Conservation (phyloP, 2,113 vertebrate species). For the Corvus hawaiiensis region DNA sequence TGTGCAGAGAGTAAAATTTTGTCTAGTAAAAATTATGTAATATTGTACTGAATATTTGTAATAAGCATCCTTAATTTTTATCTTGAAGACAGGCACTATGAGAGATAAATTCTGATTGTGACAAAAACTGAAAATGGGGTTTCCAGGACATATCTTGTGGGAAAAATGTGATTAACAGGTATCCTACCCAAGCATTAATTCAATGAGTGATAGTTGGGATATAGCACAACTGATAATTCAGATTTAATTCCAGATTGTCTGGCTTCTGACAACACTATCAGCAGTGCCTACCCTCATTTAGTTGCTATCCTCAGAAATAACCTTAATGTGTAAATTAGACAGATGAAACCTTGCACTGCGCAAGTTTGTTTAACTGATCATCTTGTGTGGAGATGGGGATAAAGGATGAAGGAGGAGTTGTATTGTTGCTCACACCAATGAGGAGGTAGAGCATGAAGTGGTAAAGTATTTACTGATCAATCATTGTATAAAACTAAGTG, state of each 20-base stretch:
- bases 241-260: background rate
- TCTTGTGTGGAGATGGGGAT: background rate
- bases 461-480: background rate
- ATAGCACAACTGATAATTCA: background rate
- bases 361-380: background rate
- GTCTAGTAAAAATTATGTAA: background rate
- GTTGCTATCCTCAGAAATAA: background rate
- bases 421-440: background rate
- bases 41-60: background rate
- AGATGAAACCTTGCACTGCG: background rate
- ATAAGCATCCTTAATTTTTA: background rate
- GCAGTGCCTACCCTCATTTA: background rate
- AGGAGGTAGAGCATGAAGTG: background rate
- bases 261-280: background rate
- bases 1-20: background rate
- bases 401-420: background rate
- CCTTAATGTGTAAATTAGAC: background rate
- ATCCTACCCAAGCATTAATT: background rate
- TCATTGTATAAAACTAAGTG: background rate
- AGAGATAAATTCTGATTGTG: background rate
- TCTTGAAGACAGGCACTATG: background rate
- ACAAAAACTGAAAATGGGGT: background rate
- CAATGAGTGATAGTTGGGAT: accelerated
- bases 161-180: background rate
- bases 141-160: background rate